Evolutionary conservation across 2,888 invertebrate genomes (phyloP), one percentile per base, ranked within the genome.

Genomic region (Ceramica pisi): DNA sequence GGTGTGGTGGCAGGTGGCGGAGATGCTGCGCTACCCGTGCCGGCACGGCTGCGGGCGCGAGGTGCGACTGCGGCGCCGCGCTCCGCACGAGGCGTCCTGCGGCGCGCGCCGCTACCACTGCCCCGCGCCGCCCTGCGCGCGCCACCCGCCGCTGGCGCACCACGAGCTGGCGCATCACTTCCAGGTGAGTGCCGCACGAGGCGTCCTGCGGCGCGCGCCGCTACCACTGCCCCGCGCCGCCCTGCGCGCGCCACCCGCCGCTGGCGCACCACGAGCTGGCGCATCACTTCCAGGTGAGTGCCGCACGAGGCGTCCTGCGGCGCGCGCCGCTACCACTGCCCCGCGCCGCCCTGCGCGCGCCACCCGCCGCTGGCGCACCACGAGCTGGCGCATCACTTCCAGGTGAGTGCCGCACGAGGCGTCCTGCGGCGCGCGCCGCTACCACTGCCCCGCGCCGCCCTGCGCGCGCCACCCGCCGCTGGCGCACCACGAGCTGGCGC

Each of bases 11-110:
- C 84, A 96, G 95, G 96, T 96, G 76, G 94, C 96, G 9, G 96
- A 96, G 86, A 91, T 95, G 90, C 86, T 96, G 81, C 94, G 94
- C 68, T 96, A 96, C 90, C 96, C 96, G 75, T 96, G 96, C 89
- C 94, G 95, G 57, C 96, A 96, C 92, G 96, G 95, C 26, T 96
- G 96, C 90, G 93, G 93, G 26, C 93, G 92, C 78, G 92, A 92
- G 84, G 91, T 94, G 90, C 93, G 93, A 1, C 91, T 96, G 86
- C 91, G 93, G 14, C 85, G 92, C 51, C 96, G 96, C 87, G 87
- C 81, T 44, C 87, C 91, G 83, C 96, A 96, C 91, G 96, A 96
- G 91, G 92, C 94, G 41, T 92, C 90, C 83, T 96, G 96, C 89
- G 81, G 83, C 57, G 90, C 92, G 88, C 94, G 96, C 73, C 92